Conservation (phyloP, 2,113 vertebrate genomes). For the Dasypus novemcinctus region DNA sequence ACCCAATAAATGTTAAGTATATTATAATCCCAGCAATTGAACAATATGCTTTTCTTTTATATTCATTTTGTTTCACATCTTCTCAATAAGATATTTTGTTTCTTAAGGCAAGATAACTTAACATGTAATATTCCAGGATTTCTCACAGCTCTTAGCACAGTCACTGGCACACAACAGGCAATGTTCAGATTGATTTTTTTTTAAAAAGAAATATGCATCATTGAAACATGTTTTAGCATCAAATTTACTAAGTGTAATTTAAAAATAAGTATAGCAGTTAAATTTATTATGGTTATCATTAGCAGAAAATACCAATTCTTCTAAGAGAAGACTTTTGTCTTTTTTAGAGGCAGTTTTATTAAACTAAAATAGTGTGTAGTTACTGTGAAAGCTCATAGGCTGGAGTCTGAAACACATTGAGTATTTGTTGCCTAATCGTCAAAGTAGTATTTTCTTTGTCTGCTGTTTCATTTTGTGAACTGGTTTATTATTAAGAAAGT, state of each 20-base stretch:
- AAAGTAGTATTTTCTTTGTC: not conserved
- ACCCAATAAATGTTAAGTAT: not conserved
- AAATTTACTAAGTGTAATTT: constrained; percentile 4
- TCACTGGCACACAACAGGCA: not conserved
- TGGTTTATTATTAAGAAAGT: not conserved
- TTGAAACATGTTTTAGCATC: constrained; percentile 1
- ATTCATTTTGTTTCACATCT: not conserved
- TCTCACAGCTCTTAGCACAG: not conserved
- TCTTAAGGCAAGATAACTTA: not conserved
- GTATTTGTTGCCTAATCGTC: not conserved
- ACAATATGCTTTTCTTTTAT: not conserved
- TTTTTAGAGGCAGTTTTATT: not conserved
- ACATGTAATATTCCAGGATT: constrained; percentile 27
- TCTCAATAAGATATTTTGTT: not conserved
- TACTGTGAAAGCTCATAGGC: not conserved
- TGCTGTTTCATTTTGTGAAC: constrained; percentile 8
- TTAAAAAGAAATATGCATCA: not conserved
- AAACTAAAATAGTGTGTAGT: not conserved
- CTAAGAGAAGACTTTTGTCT: not conserved
- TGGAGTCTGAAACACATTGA: not conserved
- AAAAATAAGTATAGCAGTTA: constrained; percentile 21
- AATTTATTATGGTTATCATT: not conserved
- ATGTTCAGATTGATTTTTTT: not conserved
- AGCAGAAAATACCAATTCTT: constrained; percentile 14
- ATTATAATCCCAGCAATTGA: not conserved